phyloP scores from a whole-genome alignment of 2,113 vertebrate species.

The Crotophaga sulcirostris region DNA sequence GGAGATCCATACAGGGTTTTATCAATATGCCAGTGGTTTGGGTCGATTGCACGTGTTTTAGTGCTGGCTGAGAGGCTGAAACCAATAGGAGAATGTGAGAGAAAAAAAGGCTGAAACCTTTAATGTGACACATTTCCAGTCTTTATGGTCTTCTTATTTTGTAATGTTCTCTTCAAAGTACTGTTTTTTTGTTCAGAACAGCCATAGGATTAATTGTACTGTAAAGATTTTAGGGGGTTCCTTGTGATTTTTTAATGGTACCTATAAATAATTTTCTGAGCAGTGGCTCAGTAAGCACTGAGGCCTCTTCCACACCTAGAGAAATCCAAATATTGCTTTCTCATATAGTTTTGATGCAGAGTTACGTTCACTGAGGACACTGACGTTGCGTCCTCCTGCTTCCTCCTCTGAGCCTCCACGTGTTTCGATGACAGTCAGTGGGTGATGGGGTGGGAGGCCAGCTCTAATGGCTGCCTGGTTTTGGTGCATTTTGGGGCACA shows the following conservation, averaged over 20 bases:
- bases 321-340: neutral
- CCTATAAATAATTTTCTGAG: neutral
- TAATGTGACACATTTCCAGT: neutral
- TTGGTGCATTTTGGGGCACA: neutral
- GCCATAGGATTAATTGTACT: neutral
- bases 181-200: neutral
- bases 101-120: neutral
- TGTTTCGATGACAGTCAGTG: rapidly evolving
- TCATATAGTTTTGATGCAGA: rapidly evolving
- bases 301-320: neutral
- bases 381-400: neutral
- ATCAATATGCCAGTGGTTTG: neutral
- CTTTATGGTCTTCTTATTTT: neutral
- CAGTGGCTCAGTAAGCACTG: neutral
- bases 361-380: neutral
- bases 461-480: neutral
- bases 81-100: neutral
- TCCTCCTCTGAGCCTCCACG: neutral
- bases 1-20: neutral
- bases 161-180: neutral
- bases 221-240: neutral
- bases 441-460: neutral
- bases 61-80: neutral
- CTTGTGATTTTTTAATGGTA: neutral
- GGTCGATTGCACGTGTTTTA: neutral